Evolutionary conservation across 2,113 vertebrate species (phyloP), one percentile per base, ranked within the genome.

Genomic region (Erythrolamprus reginae): DNA sequence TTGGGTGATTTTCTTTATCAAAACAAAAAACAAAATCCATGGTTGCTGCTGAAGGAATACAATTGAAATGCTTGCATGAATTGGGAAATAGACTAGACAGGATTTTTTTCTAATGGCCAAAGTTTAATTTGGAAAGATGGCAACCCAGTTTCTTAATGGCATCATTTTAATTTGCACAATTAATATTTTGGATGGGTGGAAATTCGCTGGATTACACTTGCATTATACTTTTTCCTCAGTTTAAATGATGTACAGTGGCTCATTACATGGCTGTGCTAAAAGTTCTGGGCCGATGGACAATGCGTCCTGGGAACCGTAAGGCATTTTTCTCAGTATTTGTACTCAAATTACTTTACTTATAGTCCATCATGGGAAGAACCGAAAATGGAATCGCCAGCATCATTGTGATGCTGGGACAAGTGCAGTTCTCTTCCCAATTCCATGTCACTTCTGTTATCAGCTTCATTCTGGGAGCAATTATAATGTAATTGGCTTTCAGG

Each of bases 401-500:
- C 45, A 9, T 55, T 84, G 86, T 86, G 90, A 88, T 58, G 52
- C 21, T 42, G 56, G 47, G 89, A 52, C 48, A 50, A 65, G 33
- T 52, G 48, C 33, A 23, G 6, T 84, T 52, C 82, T 89, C 82
- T 77, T 85, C 87, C 87, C 82, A 91, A 23, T 89, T 85, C 82
- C 24, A 23, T 84, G 90, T 86, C 87, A 70, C 87, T 91, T 89
- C 82, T 91, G 82, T 70, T 82, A 89, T 89, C 90, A 84, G 33
- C 77, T 88, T 24, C 86, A 91, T 88, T 91, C 82, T 70, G 90
- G 90, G 87, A 89, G 33, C 87, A 84, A 91, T 91, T 91, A 91
- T 85, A 19, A 45, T 70, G 82, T 89, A 88, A 89, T 91, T 91
- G 90, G 87, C 87, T 91, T 89, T 91, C 87, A 91, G 90, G 87